These are phyloP conservation scores for Calyptomena viridis DNA, from an alignment of 2,113 vertebrate species.

Conservation along the genomic window DNA sequence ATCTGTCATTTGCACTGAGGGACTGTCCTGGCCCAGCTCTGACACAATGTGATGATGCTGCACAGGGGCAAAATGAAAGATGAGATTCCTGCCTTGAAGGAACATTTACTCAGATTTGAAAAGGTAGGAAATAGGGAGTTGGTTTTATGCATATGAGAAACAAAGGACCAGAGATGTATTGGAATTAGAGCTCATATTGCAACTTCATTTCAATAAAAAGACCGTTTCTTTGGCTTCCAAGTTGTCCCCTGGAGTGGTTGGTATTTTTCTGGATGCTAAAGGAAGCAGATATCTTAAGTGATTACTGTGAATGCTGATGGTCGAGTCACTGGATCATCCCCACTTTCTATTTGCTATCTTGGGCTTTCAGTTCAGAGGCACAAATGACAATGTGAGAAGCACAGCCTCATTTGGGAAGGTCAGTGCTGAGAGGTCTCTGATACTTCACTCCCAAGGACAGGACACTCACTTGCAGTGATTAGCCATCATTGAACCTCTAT, in stretches of 20 bases:
- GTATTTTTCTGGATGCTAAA: background rate
- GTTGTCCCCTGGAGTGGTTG: background rate
- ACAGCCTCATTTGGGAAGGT: background rate
- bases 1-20: background rate
- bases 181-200: background rate
- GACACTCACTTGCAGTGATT: background rate
- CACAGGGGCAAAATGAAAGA: background rate
- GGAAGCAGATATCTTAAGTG: background rate
- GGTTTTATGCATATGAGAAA: background rate
- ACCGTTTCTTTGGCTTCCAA: background rate
- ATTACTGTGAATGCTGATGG: background rate
- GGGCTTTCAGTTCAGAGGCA: background rate
- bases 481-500: background rate
- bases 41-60: background rate
- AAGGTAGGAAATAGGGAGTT: background rate
- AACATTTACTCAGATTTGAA: background rate
- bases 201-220: background rate
- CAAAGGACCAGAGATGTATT: fast-evolving
- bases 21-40: background rate
- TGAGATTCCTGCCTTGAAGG: background rate
- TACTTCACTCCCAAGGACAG: background rate
- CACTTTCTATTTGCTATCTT: background rate
- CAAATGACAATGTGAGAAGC: background rate
- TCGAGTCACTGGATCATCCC: background rate
- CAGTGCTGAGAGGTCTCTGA: background rate